These are phyloP conservation scores for Pyrrhia umbra DNA, from an alignment of 2,888 invertebrate species.

Conservation along the genomic window DNA sequence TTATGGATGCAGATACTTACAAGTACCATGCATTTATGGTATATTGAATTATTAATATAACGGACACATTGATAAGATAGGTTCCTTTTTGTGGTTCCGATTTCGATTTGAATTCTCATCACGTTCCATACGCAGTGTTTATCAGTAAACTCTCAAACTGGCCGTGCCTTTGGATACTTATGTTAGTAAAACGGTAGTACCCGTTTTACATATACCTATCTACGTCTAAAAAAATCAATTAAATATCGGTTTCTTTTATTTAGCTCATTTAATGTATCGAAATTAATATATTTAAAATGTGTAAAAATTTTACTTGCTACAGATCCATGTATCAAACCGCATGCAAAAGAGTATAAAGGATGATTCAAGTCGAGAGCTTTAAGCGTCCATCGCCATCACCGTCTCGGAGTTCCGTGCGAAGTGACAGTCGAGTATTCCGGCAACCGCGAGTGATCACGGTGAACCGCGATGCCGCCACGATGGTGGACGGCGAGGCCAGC, in stretches of 20 bases:
- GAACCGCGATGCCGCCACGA: conserved; percentile 87
- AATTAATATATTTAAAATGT: too few relatives aligned
- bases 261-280: not conserved
- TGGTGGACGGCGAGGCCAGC: conserved; percentile 83
- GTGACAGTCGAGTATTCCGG: conserved; percentile 83
- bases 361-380: conserved; percentile 86
- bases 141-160: conserved; percentile 43
- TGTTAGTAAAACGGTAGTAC: conserved; percentile 15
- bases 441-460: conserved; percentile 88
- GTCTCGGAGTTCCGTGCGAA: conserved; percentile 85
- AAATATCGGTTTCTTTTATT: not conserved
- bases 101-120: conserved; percentile 63
- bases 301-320: conserved; percentile 37
- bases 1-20: conserved; percentile 35
- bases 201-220: conserved; percentile 14
- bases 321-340: conserved; percentile 41
- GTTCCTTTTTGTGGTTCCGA: conserved; percentile 54
- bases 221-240: not conserved
- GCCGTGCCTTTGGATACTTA: conserved; percentile 42
- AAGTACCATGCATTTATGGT: conserved; percentile 36
- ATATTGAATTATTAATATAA: conserved; percentile 62
- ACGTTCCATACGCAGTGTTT: conserved; percentile 60
- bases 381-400: conserved; percentile 88
- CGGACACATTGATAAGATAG: conserved; percentile 56
- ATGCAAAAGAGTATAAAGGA: conserved; percentile 62